Percentiles rank a stretch among this genome's conserved stretches.
These are phyloP conservation scores for Rhynchopsitta pachyrhyncha DNA, from an alignment of 2,113 vertebrate species.

Conservation along the genomic window DNA sequence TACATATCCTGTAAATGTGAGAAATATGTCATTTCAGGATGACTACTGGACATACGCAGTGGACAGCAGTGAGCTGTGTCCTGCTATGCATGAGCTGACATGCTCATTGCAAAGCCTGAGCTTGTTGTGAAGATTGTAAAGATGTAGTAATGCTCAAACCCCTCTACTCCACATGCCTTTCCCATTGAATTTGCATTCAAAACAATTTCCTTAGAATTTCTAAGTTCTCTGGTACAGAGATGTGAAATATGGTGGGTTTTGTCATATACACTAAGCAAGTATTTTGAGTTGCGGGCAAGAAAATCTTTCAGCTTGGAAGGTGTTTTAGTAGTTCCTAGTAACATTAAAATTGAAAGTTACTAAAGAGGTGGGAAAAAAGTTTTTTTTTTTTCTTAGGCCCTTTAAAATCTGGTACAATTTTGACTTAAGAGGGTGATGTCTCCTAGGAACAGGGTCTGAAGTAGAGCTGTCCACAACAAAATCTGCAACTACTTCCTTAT, in stretches of 20 bases:
- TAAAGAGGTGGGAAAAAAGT: not conserved
- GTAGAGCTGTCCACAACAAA: conserved; percentile 56
- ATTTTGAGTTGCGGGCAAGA: not conserved
- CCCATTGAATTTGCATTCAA: not conserved
- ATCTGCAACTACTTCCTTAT: not conserved
- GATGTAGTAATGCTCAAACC: not conserved
- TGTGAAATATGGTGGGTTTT: not conserved
- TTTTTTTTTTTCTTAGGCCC: conserved; percentile 22
- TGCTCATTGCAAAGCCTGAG: not conserved
- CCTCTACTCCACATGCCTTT: not conserved
- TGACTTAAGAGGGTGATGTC: conserved; percentile 7
- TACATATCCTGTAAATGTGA: not conserved
- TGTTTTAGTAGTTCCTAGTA: not conserved
- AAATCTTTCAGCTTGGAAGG: not conserved
- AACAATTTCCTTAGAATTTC: not conserved
- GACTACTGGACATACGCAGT: not conserved
- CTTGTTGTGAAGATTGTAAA: not conserved
- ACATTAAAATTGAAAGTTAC: not conserved
- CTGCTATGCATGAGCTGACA: not conserved
- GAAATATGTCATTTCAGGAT: not conserved
- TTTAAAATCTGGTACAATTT: conserved; percentile 21
- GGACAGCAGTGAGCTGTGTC: not conserved
- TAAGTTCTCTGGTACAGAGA: not conserved
- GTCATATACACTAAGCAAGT: not conserved
- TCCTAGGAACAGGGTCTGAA: not conserved